A percentile compares a stretch with the other conserved stretches of the same genome.
Conservation (phyloP, 2,888 invertebrate species). For the Cantharis nigra region DNA sequence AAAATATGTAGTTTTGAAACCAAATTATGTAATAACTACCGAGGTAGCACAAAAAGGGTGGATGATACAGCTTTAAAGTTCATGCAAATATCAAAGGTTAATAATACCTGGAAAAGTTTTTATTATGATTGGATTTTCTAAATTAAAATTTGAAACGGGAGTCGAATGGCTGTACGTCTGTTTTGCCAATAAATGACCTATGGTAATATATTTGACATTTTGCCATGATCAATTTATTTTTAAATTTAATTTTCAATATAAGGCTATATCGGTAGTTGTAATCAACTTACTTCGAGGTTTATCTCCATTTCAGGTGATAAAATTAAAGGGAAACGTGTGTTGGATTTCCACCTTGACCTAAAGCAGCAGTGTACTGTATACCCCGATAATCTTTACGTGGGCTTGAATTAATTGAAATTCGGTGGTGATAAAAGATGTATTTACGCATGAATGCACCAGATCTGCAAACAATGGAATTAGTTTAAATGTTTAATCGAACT, state of each 20-base stretch:
- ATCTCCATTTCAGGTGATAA: neutral
- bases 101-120: neutral
- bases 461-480: neutral
- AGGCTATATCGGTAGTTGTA: neutral
- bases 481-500: neutral
- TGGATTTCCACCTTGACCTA: neutral
- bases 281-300: neutral
- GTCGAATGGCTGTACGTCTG: neutral
- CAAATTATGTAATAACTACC: neutral
- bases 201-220: neutral
- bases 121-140: neutral
- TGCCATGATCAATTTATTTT: neutral
- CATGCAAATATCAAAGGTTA: neutral
- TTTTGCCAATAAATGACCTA: neutral
- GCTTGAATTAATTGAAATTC: neutral
- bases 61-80: neutral
- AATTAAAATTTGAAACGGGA: neutral
- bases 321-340: neutral
- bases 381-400: neutral
- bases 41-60: neutral
- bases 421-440: neutral
- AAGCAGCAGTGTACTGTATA: neutral
- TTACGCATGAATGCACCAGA: neutral
- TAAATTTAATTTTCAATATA: neutral
- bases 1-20: too few relatives aligned